These are phyloP conservation scores for Ianthella basta DNA, from an alignment of 37 sponge, comb jelly and placozoan species.

Conservation along the genomic window DNA sequence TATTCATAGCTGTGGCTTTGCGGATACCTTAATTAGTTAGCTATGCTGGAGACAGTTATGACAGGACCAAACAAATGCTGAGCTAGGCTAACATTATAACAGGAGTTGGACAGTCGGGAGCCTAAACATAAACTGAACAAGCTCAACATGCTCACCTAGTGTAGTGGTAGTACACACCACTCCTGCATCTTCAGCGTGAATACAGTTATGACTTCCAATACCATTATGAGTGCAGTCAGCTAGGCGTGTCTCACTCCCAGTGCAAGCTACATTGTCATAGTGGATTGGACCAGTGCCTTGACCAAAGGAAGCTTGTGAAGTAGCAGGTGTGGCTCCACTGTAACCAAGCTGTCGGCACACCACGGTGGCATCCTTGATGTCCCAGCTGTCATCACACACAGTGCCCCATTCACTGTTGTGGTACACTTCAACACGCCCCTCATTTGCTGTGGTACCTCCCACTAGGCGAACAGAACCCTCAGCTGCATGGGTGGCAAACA, in stretches of 20 bases:
- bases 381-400: neutral
- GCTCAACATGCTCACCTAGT: too few species aligned
- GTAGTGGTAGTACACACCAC: slow-evolving; percentile 2
- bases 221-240: slow-evolving; percentile 24
- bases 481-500: too few species aligned
- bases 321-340: neutral
- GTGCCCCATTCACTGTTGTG: neutral
- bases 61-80: too few species aligned
- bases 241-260: slow-evolving; percentile 10
- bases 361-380: neutral
- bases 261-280: slow-evolving; percentile 27
- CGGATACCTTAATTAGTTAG: too few species aligned
- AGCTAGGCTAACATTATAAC: too few species aligned
- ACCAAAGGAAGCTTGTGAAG: slow-evolving; percentile 7
- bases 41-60: too few species aligned
- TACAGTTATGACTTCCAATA: slow-evolving; percentile 38
- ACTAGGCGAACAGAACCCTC: slow-evolving; percentile 1
- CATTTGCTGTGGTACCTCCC: neutral
- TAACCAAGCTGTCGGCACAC: neutral
- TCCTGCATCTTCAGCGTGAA: slow-evolving; percentile 35
- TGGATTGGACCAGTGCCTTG: slow-evolving; percentile 17
- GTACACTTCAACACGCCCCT: neutral
- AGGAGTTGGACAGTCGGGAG: too few species aligned
- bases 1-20: too few species aligned
- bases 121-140: too few species aligned